phyloP scores from a whole-genome alignment of 2,888 invertebrate genomes.

The Mylabris sibirica region DNA sequence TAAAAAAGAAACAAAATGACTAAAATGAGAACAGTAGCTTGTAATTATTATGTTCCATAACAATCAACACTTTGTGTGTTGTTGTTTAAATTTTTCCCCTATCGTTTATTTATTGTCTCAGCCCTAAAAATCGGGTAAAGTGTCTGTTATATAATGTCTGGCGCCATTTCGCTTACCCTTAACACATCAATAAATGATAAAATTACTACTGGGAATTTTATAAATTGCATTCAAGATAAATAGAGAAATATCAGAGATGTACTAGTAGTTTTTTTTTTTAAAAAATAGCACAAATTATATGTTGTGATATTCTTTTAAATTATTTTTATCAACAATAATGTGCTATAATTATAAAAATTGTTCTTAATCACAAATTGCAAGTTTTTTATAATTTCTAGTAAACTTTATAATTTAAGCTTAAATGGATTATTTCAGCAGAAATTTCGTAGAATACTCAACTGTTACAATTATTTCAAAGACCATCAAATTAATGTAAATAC shows the following conservation, averaged over 20 bases:
- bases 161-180: constrained; percentile 30
- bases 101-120: constrained; percentile 1
- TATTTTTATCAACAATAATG: not conserved
- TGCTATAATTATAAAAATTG: not conserved
- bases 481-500: too few relatives aligned
- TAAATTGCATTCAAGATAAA: constrained; percentile 10
- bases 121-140: not conserved
- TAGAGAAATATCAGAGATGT: constrained; percentile 2
- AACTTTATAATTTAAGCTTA: too few relatives aligned
- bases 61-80: not conserved
- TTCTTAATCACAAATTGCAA: not conserved
- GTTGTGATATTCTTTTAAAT: not conserved
- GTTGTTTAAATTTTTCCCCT: not conserved
- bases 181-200: constrained; percentile 18
- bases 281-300: constrained; percentile 11
- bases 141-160: constrained; percentile 19
- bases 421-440: too few relatives aligned
- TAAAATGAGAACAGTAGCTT: not conserved
- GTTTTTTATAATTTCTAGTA: too few relatives aligned
- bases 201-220: constrained; percentile 16
- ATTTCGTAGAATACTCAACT: too few relatives aligned
- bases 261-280: constrained; percentile 1
- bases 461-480: too few relatives aligned
- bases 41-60: not conserved
- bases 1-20: not conserved